Evolutionary conservation across 1,140 invertebrate species (phyloP), one percentile per base, ranked within the genome.

Genomic region (Chironomus tepperi): DNA sequence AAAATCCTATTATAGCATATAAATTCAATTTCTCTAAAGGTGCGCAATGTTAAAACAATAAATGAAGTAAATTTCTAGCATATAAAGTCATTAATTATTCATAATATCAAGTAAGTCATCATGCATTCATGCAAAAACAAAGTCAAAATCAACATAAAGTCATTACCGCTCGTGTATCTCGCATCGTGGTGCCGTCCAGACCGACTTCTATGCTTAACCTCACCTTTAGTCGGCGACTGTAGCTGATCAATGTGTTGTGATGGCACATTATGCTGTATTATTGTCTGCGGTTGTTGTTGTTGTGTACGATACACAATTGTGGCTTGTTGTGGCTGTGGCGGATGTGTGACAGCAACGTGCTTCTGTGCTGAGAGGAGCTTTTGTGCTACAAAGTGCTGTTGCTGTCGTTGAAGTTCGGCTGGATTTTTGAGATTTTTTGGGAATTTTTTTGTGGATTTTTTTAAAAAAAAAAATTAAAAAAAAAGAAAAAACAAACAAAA

Each of bases 131-230:
- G n/a, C 47, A 57, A n/a, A n/a, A 57, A 57, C 12, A 47, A 15
- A 3, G 43, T 47, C 24, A 34, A 47, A 15, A 47, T 10, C 8
- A 47, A 47, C 9, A 57, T n/a, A 57, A 57, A 15, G 47, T 5
- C n/a, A 64, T 90, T 89, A 97, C 95, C 95, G 83, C 95, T 97
- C 84, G 98, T 96, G 84, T 97, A 98, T 78, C 96, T 88, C 84
- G 93, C 96, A 85, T 98, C 96, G 85, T 97, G 95, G 85, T 97
- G 95, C 80, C 95, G 87, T 76, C 95, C 97, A 74, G 97, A 89
- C 79, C 94, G 86, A 76, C 95, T 86, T 84, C 96, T 94, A 79
- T 91, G 92, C 80, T 93, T 87, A 79, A 93, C 87, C 79, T 90
- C 75, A 84, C 84, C 77, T 83, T 70, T 70, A 9, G 16, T 85